phyloP scores from a whole-genome alignment of 2,888 invertebrate species.

The Orchestes rusci region DNA sequence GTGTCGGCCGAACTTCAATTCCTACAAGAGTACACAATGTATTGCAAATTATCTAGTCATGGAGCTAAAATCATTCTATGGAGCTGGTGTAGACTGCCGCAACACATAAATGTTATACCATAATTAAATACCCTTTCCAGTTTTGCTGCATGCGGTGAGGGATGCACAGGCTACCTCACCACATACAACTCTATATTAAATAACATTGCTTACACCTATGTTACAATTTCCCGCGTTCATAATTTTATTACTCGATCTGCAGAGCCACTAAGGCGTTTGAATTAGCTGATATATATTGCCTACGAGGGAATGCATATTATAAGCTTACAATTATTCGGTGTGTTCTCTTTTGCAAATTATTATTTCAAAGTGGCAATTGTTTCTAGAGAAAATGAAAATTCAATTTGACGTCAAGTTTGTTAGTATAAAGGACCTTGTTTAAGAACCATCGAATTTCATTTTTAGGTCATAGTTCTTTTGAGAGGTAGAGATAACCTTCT shows the following conservation, averaged over 20 bases:
- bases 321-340: slow-evolving; percentile 13
- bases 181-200: slow-evolving; percentile 39
- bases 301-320: slow-evolving; percentile 23
- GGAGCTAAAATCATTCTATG: slow-evolving; percentile 14
- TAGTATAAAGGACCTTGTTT: too few relatives aligned
- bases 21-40: too few relatives aligned
- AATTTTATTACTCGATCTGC: slow-evolving; percentile 37
- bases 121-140: slow-evolving; percentile 46
- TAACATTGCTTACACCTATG: slow-evolving; percentile 40
- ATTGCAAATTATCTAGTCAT: slow-evolving; percentile 10
- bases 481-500: too few relatives aligned
- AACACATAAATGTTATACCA: slow-evolving; percentile 41
- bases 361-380: background rate
- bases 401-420: too few relatives aligned
- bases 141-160: slow-evolving; percentile 41
- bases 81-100: slow-evolving; percentile 16
- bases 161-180: slow-evolving; percentile 30
- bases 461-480: too few relatives aligned
- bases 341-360: slow-evolving; percentile 1
- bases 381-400: too few relatives aligned
- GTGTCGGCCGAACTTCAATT: too few relatives aligned
- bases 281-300: slow-evolving; percentile 29
- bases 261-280: slow-evolving; percentile 30
- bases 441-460: too few relatives aligned
- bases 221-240: slow-evolving; percentile 42